These are phyloP conservation scores for Ceyx cyanopectus DNA, from an alignment of 2,113 vertebrate species.

Conservation along the genomic window DNA sequence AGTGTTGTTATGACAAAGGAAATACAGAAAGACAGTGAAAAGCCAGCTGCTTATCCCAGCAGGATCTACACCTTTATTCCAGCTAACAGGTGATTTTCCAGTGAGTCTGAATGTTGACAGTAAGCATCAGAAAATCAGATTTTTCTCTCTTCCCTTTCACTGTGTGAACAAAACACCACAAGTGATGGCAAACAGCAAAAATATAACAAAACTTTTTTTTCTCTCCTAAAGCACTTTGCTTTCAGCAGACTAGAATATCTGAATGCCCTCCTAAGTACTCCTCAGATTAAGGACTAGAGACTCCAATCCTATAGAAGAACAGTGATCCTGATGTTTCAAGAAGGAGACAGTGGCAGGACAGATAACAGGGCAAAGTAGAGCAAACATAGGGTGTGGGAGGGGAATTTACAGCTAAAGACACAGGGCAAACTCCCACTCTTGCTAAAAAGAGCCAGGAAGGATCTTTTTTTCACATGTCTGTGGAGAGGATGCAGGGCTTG, in stretches of 20 bases:
- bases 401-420: conserved; percentile 8
- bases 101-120: neutral
- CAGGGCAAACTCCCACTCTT: conserved; percentile 41
- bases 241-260: neutral
- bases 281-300: neutral
- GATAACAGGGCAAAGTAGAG: neutral
- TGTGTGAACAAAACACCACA: neutral
- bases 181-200: neutral
- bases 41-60: neutral
- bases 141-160: neutral
- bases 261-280: neutral
- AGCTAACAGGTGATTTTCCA: neutral
- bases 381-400: conserved; percentile 13
- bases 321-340: neutral
- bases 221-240: neutral
- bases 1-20: neutral
- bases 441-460: neutral
- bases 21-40: neutral
- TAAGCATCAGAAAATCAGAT: neutral
- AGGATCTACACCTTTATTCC: neutral
- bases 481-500: neutral
- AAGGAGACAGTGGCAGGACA: neutral
- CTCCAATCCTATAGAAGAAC: neutral
- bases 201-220: neutral
- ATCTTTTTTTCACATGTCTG: neutral